Evolutionary conservation across 92 coral and sea anemone species (phyloP), one percentile per base, ranked within the genome.

Genomic region (Palythoa grandis): DNA sequence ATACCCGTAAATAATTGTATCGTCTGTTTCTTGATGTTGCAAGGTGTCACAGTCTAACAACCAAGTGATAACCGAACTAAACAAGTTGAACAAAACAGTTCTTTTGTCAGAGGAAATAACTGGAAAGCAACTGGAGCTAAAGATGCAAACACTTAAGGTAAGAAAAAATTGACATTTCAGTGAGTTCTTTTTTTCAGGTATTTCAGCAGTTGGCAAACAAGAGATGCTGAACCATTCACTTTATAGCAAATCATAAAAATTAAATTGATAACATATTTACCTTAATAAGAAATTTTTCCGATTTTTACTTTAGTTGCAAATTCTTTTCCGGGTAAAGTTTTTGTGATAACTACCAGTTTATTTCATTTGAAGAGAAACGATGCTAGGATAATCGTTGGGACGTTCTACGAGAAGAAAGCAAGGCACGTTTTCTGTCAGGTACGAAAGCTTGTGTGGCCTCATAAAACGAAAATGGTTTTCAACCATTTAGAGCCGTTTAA

Each of bases 401-500:
- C 98, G 57, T 94, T 94, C 87, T 94, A 94, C 74, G 98, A 94
- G 82, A 89, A 72, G 40, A 75, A 88, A 83, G 98, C 98, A 24
- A 86, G 98, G 53, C 91, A 88, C 13, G 91, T 94, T 52, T 94
- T 94, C 82, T 94, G 98, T 76, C 91, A 94, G 95, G 98, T 94
- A 86, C 13, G 61, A 24, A 63, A 19, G 24, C 50, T 43, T 43
- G 50, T 43, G 50, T 43, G 50, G 50, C 7, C 9, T 43, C 50
- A 43, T 3, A 43, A 43, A 43, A 5, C 9, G 7, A 43, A 43
- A 43, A 43, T 43, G 50, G 50, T 43, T 43, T 43, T 43, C 7
- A 43, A 43, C 9, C 50, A 43, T 43, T 5, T 8, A 43, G 50
- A 43, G 9, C 9, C 50, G 50, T 43, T 43, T 43, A 43, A 3